Conservation (phyloP, 2,888 invertebrate genomes). For the Ramazzottius varieornatus region DNA sequence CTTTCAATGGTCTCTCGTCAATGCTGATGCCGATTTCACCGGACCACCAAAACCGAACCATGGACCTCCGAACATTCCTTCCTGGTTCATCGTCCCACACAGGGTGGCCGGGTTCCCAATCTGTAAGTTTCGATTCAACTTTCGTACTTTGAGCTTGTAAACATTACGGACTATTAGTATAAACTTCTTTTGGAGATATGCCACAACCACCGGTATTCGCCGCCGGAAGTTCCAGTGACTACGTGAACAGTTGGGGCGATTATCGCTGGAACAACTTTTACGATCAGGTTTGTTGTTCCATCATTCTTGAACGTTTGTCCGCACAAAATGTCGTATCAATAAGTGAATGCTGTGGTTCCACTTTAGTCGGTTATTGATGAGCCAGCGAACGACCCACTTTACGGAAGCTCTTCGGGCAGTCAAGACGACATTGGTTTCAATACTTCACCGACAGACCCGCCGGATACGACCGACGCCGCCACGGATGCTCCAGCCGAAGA, state of each 20-base stretch:
- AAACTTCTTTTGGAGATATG: not conserved
- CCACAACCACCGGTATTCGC: not conserved
- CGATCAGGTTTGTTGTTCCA: too few species aligned
- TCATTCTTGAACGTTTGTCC: too few species aligned
- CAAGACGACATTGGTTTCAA: too few species aligned
- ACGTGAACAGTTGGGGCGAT: not conserved
- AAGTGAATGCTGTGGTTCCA: too few species aligned
- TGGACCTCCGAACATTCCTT: not conserved
- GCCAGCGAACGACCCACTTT: not conserved
- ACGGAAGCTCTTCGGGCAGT: too few species aligned
- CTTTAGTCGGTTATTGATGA: not conserved
- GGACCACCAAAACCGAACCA: not conserved
- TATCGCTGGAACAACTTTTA: not conserved
- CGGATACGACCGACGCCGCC: not conserved
- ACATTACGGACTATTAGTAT: not conserved
- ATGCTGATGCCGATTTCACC: not conserved
- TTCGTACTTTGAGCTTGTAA: not conserved
- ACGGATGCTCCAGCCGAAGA: not conserved
- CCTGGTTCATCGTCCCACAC: not conserved
- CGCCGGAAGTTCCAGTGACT: not conserved
- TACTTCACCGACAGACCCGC: not conserved
- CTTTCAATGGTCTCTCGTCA: too few species aligned
- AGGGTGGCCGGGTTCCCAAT: not conserved
- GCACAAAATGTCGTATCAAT: too few species aligned
- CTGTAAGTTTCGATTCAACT: not conserved